Evolutionary conservation across 2,888 invertebrate genomes (phyloP).

Genomic region (Cyrtodaria siliqua): DNA sequence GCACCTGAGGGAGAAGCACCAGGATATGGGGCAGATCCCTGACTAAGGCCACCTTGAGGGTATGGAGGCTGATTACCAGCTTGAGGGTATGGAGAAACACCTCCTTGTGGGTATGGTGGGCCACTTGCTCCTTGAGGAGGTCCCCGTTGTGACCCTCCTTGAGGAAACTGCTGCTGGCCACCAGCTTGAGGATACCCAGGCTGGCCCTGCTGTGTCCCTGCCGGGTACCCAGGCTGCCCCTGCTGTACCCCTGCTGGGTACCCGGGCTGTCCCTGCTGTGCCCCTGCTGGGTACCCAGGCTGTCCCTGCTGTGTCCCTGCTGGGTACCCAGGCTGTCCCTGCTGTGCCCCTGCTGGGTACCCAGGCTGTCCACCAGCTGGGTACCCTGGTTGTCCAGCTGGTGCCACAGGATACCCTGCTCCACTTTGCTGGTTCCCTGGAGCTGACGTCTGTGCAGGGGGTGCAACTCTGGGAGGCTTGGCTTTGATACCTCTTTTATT

Average conservation of each 20-base stretch:
- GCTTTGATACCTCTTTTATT: constrained; percentile 80
- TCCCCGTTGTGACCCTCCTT: not conserved
- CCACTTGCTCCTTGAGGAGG: constrained; percentile 1
- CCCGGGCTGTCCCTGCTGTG: constrained; percentile 14
- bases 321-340: not conserved
- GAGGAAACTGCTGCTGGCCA: not conserved
- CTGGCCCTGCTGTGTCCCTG: constrained; percentile 10
- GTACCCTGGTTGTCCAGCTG: constrained; percentile 9
- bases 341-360: constrained; percentile 14
- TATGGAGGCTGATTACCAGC: constrained; percentile 7
- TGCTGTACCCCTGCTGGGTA: constrained; percentile 1
- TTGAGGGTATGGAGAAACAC: constrained; percentile 38
- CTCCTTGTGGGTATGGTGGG: constrained; percentile 9
- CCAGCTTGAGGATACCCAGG: constrained; percentile 11
- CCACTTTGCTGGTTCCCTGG: too few species aligned
- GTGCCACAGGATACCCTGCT: constrained; percentile 2
- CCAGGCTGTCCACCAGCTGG: constrained; percentile 5
- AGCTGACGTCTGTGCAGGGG: not conserved
- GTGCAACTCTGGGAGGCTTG: constrained; percentile 44
- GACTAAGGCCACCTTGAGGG: constrained; percentile 13
- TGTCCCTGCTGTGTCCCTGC: not conserved
- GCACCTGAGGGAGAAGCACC: not conserved
- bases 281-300: not conserved
- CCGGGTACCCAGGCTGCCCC: constrained; percentile 8
- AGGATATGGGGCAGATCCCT: constrained; percentile 17